Conservation (phyloP, 2,888 invertebrate genomes). For the Alsophila aescularia region DNA sequence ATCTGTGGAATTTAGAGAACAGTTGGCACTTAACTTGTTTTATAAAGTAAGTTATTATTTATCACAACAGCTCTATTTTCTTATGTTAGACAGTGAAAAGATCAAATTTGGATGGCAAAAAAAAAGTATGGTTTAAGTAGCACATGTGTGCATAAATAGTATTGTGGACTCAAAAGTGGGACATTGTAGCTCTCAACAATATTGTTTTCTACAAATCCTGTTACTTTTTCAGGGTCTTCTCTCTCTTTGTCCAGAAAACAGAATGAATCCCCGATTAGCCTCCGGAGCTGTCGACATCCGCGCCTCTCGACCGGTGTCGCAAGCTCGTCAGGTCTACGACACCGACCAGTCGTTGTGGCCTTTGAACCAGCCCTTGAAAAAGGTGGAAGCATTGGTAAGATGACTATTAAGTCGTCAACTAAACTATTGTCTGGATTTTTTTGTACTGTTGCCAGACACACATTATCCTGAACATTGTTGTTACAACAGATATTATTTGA, state of each 20-base stretch:
- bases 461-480: too few relatives aligned
- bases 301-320: slow-evolving; percentile 46
- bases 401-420: slow-evolving; percentile 6
- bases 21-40: slow-evolving; percentile 85
- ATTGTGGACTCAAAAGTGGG: too few relatives aligned
- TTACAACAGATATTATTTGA: too few relatives aligned
- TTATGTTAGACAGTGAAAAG: too few relatives aligned
- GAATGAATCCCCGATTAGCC: slow-evolving; percentile 35
- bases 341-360: slow-evolving; percentile 87
- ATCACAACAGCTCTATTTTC: too few relatives aligned
- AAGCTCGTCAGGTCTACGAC: too few relatives aligned
- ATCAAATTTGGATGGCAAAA: too few relatives aligned
- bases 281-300: slow-evolving; percentile 48
- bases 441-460: too few relatives aligned
- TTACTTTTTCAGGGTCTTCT: slow-evolving; percentile 44
- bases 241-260: slow-evolving; percentile 44
- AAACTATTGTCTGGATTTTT: too few relatives aligned
- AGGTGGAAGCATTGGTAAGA: slow-evolving; percentile 81
- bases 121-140: too few relatives aligned
- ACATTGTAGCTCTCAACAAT: too few relatives aligned
- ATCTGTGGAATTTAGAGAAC: slow-evolving; percentile 83
- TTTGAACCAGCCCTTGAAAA: slow-evolving; percentile 86
- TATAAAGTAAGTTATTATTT: slow-evolving; percentile 73
- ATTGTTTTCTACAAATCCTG: not conserved
- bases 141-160: too few relatives aligned